Base-by-base conservation (phyloP, 2,797 vertebrate genomes). In the Salmo trutta region DNA sequence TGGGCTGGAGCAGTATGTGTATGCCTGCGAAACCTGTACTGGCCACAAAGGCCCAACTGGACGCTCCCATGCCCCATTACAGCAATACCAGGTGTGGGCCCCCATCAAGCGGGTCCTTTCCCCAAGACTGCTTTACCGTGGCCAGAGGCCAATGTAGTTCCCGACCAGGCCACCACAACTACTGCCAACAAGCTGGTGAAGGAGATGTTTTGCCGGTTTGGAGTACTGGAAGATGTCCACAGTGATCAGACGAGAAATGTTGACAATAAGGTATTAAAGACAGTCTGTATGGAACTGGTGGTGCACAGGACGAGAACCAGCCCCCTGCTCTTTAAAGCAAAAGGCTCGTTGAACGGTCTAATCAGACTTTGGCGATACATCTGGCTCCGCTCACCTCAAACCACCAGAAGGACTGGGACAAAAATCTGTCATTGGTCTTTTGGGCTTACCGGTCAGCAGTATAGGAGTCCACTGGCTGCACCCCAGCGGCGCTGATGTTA, bases 111-210 rank as follows among this genome's bases (percentile, higher is more conserved):
- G 12, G 83, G 81, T 0, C 75, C 65, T 0, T 86, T 86, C 14
- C 82, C 75, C 0, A 0, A 21, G n/a, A 82, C 12, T 82, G 82
- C 14, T 79, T 88, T 4, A 84, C 71, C 0, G 41, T 84, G 75
- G 75, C 69, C 65, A 0, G 73, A 83, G 54, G 79, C 54, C 0
- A 80, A 82, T 51, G 75, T 33, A 0, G 56, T 79, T 0, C 71
- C 66, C 0, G 56, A 84, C 4, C 86, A 79, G 64, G 76, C 70
- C 1, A 51, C 70, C 1, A 7, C 12, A 12, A 80, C 73, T 0
- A 77, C 27, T 0, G 75, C 51, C 0, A 79, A 80, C 6, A 15
- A 6, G 8, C 64, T 84, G 41, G 77, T 83, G 27, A 16, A 71
- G 41, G 41, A 2, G 41, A 41, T 8, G 33, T 36, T 7, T 36